Evolutionary conservation across 2,888 invertebrate species (phyloP).

Genomic region (Fragum whitleyi): DNA sequence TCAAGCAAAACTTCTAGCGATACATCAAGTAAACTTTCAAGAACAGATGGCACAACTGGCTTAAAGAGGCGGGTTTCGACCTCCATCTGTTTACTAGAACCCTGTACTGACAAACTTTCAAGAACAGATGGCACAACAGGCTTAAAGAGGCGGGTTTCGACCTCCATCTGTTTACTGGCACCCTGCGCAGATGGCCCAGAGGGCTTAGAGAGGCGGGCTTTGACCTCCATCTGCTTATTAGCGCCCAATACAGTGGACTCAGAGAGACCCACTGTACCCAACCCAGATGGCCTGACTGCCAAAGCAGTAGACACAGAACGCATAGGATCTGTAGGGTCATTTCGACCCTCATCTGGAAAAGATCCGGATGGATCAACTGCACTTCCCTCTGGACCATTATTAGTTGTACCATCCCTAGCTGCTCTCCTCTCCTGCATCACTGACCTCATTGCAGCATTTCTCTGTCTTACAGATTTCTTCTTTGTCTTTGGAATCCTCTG

Average conservation of each 20-base stretch:
- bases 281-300: no score
- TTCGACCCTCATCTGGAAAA: no score
- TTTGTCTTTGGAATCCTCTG: not conserved
- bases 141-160: conserved; percentile 20
- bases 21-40: conserved; percentile 11
- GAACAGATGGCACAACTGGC: no score
- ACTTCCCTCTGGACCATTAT: not conserved
- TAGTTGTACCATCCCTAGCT: not conserved
- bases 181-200: conserved; percentile 9
- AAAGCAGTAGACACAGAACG: not conserved
- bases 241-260: not conserved
- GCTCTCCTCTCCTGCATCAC: no score
- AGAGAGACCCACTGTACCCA: no score
- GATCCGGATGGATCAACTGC: not conserved
- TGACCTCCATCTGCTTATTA: not conserved
- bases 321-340: no score
- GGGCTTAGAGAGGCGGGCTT: not conserved
- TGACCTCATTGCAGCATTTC: no score
- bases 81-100: no score
- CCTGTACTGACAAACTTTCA: no score
- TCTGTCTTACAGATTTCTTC: not conserved
- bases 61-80: no score
- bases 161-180: conserved; percentile 15
- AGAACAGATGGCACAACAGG: conserved; percentile 18
- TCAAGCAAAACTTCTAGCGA: not conserved